Evolutionary conservation across 2,113 vertebrate genomes (phyloP).

Genomic region (Philantomba maxwellii): DNA sequence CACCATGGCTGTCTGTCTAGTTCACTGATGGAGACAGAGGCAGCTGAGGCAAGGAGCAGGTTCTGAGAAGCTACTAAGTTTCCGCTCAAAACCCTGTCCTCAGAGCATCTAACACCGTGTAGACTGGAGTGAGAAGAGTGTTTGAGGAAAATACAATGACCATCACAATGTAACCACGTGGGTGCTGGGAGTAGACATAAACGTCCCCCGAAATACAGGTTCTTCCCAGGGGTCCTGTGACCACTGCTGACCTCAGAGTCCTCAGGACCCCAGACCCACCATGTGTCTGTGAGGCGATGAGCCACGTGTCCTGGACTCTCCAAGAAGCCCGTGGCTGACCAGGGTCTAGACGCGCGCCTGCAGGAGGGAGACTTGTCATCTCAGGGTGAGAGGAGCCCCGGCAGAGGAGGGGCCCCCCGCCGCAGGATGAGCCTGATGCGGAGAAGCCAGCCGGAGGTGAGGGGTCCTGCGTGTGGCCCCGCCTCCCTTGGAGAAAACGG

Average conservation of each 20-base stretch:
- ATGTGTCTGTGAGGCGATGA: not conserved
- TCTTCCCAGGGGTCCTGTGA: not conserved
- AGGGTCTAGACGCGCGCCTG: not conserved
- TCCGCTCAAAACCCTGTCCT: not conserved
- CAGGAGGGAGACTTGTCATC: not conserved
- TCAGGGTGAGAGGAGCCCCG: not conserved
- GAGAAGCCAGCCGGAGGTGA: not conserved
- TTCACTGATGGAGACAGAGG: not conserved
- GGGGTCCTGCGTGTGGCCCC: rapidly evolving
- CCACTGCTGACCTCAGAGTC: too few species aligned
- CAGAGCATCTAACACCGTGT: not conserved
- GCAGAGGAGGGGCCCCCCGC: not conserved
- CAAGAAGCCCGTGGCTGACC: not conserved
- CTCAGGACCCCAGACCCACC: not conserved
- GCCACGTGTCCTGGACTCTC: not conserved
- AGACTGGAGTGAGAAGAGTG: not conserved
- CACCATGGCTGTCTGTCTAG: not conserved
- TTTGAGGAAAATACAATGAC: not conserved
- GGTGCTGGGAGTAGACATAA: not conserved
- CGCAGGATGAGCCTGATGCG: rapidly evolving
- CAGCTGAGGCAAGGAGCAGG: not conserved
- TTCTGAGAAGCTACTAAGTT: not conserved
- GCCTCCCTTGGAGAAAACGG: rapidly evolving
- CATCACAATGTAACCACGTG: too few species aligned
- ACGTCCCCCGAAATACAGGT: not conserved